Base-by-base conservation (phyloP, 2,797 vertebrate species). In the Basileuterus tristriatus region DNA sequence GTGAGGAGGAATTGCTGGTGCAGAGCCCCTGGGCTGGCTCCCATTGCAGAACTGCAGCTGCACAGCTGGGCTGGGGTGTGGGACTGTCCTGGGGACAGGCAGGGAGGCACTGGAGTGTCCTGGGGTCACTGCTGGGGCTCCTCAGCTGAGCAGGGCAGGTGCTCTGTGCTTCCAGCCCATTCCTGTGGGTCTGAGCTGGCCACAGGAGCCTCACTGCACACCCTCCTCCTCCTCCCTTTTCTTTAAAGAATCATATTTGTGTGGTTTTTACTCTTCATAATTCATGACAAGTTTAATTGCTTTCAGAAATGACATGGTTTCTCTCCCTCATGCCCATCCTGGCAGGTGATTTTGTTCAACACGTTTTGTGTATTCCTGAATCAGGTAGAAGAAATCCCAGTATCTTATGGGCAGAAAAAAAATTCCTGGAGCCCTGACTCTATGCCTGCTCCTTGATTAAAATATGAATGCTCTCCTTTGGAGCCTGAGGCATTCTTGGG, bases 381-480 rank as follows among this genome's bases (percentile, higher is more conserved):
- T 76, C 34, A 16, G 4, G 16, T 15, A 41, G 47, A 63, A 91
- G 52, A 47, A 88, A 67, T 89, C 75, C 62, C 41, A 44, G 34
- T 0, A 0, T 5, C 2, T 55, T 76, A 37, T 11, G 18, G 21
- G 53, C 39, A 2, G 3, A 3, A 27, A n/a, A 37, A 52, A 34
- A 43, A 52, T 41, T 81, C 53, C 41, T 43, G 32, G 71, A 79
- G 47, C 53, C 52, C 26, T 81, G 63, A 89, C 47, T 90, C 58
- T 2, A 0, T 56, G 87, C 39, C 39, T 83, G 72, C 52, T 88
- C 87, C 91, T 94, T 63, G 74, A 96, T 96, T 96, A 96, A 94
- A 96, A 91, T 95, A 89, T 90, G 93, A 94, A 95, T 94, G 92
- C 88, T 89, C 47, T 63, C 80, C 94, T 94, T 79, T 82, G 44